These are phyloP conservation scores for Phyllotreta cruciferae DNA, from an alignment of 2,888 invertebrate species.

Conservation along the genomic window DNA sequence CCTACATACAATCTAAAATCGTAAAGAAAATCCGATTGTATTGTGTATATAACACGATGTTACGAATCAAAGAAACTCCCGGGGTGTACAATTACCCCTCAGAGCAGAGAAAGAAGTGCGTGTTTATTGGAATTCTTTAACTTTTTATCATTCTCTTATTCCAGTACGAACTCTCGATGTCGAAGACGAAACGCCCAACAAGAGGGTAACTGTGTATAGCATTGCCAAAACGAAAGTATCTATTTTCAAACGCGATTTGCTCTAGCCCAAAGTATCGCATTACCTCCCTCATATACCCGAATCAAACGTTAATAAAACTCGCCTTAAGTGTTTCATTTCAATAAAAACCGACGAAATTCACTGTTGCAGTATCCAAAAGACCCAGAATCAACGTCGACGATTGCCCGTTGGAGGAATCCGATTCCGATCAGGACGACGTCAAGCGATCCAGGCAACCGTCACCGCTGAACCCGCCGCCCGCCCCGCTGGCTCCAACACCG, in stretches of 20 bases:
- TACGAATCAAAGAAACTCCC: slow-evolving; percentile 25
- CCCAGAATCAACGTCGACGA: slow-evolving; percentile 61
- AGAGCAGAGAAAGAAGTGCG: slow-evolving; percentile 36
- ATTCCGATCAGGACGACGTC: slow-evolving; percentile 59
- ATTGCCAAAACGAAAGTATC: slow-evolving; percentile 39
- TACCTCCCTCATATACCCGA: slow-evolving; percentile 5
- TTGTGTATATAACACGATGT: slow-evolving; percentile 6
- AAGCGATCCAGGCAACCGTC: slow-evolving; percentile 55
- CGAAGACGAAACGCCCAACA: slow-evolving; percentile 11
- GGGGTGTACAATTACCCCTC: slow-evolving; percentile 31
- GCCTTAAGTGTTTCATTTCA: too few species aligned
- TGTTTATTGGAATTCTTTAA: slow-evolving; percentile 43
- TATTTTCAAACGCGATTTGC: slow-evolving; percentile 40
- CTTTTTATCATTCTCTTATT: slow-evolving; percentile 32
- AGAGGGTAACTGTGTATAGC: slow-evolving; percentile 33
- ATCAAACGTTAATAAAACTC: not conserved
- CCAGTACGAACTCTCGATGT: slow-evolving; percentile 12
- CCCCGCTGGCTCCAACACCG: slow-evolving; percentile 60
- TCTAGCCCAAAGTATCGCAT: slow-evolving; percentile 27
- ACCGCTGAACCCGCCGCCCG: slow-evolving; percentile 50
- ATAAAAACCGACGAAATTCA: not conserved
- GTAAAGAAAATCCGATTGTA: too few species aligned
- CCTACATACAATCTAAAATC: too few species aligned
- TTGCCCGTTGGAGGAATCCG: slow-evolving; percentile 61
- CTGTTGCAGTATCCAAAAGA: slow-evolving; percentile 59